Conservation (phyloP, 35 echinoderm and acorn worm species). For the Heliocidaris erythrogramma region DNA sequence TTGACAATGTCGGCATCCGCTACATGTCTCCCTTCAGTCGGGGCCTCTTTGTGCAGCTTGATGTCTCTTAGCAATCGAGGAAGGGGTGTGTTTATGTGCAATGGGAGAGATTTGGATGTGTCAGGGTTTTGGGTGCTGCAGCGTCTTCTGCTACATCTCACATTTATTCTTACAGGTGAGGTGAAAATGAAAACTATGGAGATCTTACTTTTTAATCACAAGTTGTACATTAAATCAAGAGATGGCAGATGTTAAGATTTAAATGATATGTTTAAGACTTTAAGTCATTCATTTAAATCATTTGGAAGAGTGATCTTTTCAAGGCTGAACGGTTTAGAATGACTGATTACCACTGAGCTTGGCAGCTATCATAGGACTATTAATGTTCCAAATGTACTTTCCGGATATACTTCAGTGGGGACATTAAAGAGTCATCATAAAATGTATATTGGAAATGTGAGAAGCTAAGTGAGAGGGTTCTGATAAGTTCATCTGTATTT, state of each 20-base stretch:
- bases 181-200: background rate
- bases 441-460: too few relatives aligned
- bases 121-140: background rate
- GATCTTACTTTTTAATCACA: background rate
- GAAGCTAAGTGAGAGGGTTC: too few relatives aligned
- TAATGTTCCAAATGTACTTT: background rate
- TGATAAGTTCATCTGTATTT: too few relatives aligned
- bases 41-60: slow-evolving; percentile 59
- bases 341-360: background rate
- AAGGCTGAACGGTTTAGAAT: background rate
- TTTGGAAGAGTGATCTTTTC: background rate
- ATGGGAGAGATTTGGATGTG: background rate
- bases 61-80: slow-evolving; percentile 53
- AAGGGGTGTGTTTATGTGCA: background rate
- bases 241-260: too few relatives aligned
- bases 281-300: background rate
- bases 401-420: too few relatives aligned
- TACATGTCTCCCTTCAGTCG: slow-evolving; percentile 67
- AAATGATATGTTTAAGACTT: too few relatives aligned
- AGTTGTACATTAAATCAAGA: too few relatives aligned
- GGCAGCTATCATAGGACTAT: background rate
- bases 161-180: background rate
- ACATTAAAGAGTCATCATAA: too few relatives aligned
- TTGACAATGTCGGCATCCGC: slow-evolving; percentile 49
- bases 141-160: background rate